Base-by-base conservation (phyloP, 2,888 invertebrate genomes). In the Agapostemon virescens region DNA sequence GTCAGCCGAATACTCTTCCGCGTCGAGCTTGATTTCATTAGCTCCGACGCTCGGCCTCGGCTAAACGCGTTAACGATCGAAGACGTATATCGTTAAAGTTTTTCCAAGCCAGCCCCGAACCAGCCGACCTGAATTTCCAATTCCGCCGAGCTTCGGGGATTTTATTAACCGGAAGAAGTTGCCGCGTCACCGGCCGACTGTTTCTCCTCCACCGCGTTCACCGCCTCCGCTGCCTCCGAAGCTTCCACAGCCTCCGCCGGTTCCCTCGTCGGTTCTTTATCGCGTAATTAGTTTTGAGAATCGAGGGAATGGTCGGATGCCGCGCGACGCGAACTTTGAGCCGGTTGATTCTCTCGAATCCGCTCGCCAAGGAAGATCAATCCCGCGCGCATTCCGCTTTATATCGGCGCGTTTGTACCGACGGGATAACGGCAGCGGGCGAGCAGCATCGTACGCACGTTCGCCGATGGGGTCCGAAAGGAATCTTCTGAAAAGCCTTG, bases 31-130 rank as follows among this genome's bases (percentile, higher is more conserved):
- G 26, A 66, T 74, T 66, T 26, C 42, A 55, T 58, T 58, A 74
- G 55, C 55, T 3, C 15, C 1, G 38, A 30, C 26, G 73, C n/a
- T 40, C n/a, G 33, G 40, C 33, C 42, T 26, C 42, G 66, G 66
- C 26, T 23, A 42, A 42, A 11, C 52, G 17, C 36, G 42, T 67
- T 61, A 74, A 30, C 55, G 66, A 45, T 55, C 66, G 66, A 33
- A 45, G 64, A 55, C 36, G 45, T 64, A 64, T 52, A 72, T 30
- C 49, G 64, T 40, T 38, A 15, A 40, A 64, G 73, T 72, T 76
- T 76, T 72, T 33, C 38, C 73, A 52, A 30, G 38, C 63, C 30
- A 40, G 13, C 61, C 15, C 26, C n/a, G 23, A 20, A 26, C 23
- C 55, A 26, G 55, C 1, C 63, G 64, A 42, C 74, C 76, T 36